Evolutionary conservation across 1,140 invertebrate genomes (phyloP).

Genomic region (Diploscapter pachys): DNA sequence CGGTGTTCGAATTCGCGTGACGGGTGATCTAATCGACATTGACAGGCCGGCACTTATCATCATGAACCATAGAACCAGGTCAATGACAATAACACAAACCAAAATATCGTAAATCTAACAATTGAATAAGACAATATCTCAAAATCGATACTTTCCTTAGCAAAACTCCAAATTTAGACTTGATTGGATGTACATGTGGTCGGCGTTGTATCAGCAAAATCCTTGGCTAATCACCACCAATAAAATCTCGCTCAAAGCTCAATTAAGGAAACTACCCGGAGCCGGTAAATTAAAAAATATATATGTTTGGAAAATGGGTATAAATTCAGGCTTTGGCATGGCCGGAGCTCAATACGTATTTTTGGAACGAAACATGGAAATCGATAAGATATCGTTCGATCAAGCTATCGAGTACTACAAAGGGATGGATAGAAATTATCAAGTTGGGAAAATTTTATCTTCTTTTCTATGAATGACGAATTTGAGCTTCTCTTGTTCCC

Average conservation of each 20-base stretch:
- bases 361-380: conserved; percentile 75
- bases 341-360: conserved; percentile 79
- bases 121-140: background rate
- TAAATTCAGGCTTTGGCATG: conserved; percentile 75
- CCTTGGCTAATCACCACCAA: conserved; percentile 67
- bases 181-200: conserved; percentile 89
- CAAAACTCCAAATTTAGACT: conserved; percentile 61
- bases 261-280: conserved; percentile 74
- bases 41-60: conserved; percentile 73
- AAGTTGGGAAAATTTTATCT: conserved; percentile 49
- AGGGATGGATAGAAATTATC: conserved; percentile 64
- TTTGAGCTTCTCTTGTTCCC: conserved; percentile 75
- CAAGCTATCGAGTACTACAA: conserved; percentile 69
- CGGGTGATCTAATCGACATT: conserved; percentile 73
- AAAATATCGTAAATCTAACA: background rate
- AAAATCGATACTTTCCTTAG: background rate
- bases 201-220: conserved; percentile 74
- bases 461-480: background rate
- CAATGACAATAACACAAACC: background rate
- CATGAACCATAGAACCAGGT: conserved; percentile 78
- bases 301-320: conserved; percentile 13
- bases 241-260: conserved; percentile 78
- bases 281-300: conserved; percentile 63
- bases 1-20: conserved; percentile 71
- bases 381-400: conserved; percentile 65